These are phyloP conservation scores for Corapipo altera DNA, from an alignment of 2,113 vertebrate species.

Conservation along the genomic window DNA sequence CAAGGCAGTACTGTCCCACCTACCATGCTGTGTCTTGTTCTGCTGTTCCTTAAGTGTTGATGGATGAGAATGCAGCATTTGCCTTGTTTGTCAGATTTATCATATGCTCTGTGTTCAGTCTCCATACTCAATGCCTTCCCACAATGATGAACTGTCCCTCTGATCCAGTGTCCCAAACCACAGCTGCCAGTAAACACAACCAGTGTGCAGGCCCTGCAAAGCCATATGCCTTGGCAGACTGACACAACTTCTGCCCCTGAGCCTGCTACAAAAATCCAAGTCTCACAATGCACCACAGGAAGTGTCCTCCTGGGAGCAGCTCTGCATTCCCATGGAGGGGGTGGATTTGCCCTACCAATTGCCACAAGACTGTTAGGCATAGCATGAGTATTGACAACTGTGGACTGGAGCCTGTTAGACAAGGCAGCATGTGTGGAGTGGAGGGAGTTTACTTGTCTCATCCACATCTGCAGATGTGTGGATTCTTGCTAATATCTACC, in stretches of 20 bases:
- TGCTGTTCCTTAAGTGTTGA: not conserved
- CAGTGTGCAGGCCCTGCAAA: not conserved
- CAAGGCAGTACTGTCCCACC: not conserved
- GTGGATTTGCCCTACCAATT: not conserved
- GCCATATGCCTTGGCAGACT: not conserved
- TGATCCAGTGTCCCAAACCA: slow-evolving; percentile 4
- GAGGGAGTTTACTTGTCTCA: not conserved
- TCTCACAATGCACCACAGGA: not conserved
- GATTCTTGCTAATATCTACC: not conserved
- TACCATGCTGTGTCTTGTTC: not conserved
- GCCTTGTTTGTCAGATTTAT: not conserved
- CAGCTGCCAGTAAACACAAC: not conserved
- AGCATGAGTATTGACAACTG: not conserved
- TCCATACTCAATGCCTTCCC: not conserved
- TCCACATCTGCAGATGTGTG: not conserved
- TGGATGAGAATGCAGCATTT: not conserved
- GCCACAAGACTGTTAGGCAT: not conserved
- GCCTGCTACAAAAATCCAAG: not conserved
- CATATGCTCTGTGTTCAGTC: not conserved
- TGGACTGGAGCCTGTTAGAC: not conserved
- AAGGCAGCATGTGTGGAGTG: rapidly evolving
- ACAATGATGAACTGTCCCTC: not conserved
- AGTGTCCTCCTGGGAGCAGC: not conserved
- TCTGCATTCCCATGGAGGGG: not conserved
- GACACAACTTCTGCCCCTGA: not conserved